Evolutionary conservation across 2,888 invertebrate genomes (phyloP), one percentile per base, ranked within the genome.

Genomic region (Clostera curtula): DNA sequence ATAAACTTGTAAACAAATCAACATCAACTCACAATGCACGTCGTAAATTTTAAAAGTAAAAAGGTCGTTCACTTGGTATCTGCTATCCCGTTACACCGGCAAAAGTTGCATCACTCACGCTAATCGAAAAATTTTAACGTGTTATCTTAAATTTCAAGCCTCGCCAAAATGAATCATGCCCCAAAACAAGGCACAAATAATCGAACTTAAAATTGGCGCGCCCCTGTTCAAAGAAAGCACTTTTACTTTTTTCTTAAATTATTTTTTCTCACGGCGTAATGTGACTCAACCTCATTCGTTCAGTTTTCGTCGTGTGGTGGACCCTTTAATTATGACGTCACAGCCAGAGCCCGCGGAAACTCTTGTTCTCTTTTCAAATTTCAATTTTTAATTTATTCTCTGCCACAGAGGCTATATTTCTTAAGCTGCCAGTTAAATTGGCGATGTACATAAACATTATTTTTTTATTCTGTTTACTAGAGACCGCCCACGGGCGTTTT

Each of bases 261-360:
- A 54, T 49, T 56, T 73, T 68, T 75, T 74, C 74, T 68, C 71
- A 74, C 49, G 73, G 71, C 56, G 43, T 43, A 37, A 41, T 52
- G 57, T 76, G 75, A 82, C 58, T 80, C 76, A 79, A n/a, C 54
- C 40, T 53, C 34, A 44, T 23, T 48, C 51, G 47, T 49, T 49
- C 49, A 45, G 55, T 59, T 60, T 63, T 57, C 52, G 49, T 56
- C 61, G 62, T 58, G 57, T 62, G 55, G 38, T 48, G 56, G 51
- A 56, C 41, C 60, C 74, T 57, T 68, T 72, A 72, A 76, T 79
- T 75, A 76, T 80, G 79, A 77, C 74, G 72, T 73, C 75, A 79
- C 69, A 61, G 50, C 56, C 40, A 43, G 44, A 52, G 56, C 50
- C 38, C 41, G 64, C 55, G 50, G 50, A 35, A 42, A 36, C 47